A percentile compares a stretch with the other conserved stretches of the same genome.
Conservation (phyloP, 1,140 invertebrate genomes). For the Drosophila rhopaloa region DNA sequence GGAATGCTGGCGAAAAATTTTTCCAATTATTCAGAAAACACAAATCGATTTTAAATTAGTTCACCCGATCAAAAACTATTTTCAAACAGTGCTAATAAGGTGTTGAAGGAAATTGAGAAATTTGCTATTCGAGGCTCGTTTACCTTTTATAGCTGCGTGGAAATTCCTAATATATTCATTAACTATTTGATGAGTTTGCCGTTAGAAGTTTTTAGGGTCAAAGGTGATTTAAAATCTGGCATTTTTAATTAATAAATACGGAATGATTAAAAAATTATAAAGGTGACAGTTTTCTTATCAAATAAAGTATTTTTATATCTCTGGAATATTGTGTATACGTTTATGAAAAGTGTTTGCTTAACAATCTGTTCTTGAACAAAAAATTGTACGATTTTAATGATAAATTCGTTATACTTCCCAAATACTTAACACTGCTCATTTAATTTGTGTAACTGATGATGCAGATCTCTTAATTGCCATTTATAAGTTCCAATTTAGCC, state of each 20-base stretch:
- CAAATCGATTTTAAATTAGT: slow-evolving; percentile 38
- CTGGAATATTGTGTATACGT: no score
- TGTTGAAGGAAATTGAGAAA: slow-evolving; percentile 17
- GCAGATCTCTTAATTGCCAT: neutral
- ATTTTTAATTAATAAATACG: no score
- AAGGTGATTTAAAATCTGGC: no score
- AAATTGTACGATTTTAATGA: no score
- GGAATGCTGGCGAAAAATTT: slow-evolving; percentile 38
- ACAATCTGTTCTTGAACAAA: no score
- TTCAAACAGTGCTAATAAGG: slow-evolving; percentile 10
- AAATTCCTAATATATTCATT: neutral
- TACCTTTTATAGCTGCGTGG: slow-evolving; percentile 10
- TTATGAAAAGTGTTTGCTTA: no score
- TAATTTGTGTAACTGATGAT: neutral
- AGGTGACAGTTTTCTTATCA: no score
- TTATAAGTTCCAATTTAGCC: neutral
- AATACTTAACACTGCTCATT: no score
- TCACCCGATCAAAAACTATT: slow-evolving; percentile 30
- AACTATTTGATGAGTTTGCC: neutral
- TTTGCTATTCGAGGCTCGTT: slow-evolving; percentile 24
- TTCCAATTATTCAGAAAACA: slow-evolving; percentile 15
- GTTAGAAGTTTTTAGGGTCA: neutral
- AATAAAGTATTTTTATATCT: no score
- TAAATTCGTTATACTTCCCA: no score
- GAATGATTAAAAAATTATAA: no score